These are phyloP conservation scores for Centroberyx gerrardi DNA, from an alignment of 2,797 vertebrate species.

Conservation along the genomic window DNA sequence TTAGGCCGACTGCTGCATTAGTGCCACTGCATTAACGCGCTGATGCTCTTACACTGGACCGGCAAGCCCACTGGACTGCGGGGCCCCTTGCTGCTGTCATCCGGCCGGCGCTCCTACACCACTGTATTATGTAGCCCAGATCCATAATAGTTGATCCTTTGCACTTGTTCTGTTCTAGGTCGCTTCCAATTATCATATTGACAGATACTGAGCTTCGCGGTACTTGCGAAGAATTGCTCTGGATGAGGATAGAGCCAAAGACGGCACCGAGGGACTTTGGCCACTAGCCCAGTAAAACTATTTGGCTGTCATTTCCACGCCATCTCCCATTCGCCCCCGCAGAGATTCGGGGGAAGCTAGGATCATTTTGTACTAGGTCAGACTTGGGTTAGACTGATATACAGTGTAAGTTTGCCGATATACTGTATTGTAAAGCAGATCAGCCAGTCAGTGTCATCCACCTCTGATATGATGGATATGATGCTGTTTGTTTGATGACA, in stretches of 20 bases:
- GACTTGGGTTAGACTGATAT: too few species aligned
- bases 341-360: constrained; percentile 34
- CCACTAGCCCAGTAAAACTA: constrained; percentile 61
- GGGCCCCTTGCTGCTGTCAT: neutral
- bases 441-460: too few species aligned
- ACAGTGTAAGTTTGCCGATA: too few species aligned
- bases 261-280: constrained; percentile 39
- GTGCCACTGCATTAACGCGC: constrained; percentile 75
- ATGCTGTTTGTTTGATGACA: too few species aligned
- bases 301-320: constrained; percentile 55
- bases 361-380: constrained; percentile 37
- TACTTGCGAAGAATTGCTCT: neutral
- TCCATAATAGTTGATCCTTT: constrained; percentile 54
- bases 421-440: too few species aligned
- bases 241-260: constrained; percentile 29
- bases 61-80: constrained; percentile 32
- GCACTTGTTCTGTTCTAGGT: constrained; percentile 46
- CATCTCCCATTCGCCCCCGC: constrained; percentile 42
- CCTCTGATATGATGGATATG: too few species aligned
- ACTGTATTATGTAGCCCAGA: constrained; percentile 28
- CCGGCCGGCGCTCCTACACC: neutral
- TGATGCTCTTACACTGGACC: constrained; percentile 69
- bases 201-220: constrained; percentile 48
- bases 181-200: constrained; percentile 40
- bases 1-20: constrained; percentile 72